Conservation (phyloP, 2,113 vertebrate genomes). For the Struthio camelus region DNA sequence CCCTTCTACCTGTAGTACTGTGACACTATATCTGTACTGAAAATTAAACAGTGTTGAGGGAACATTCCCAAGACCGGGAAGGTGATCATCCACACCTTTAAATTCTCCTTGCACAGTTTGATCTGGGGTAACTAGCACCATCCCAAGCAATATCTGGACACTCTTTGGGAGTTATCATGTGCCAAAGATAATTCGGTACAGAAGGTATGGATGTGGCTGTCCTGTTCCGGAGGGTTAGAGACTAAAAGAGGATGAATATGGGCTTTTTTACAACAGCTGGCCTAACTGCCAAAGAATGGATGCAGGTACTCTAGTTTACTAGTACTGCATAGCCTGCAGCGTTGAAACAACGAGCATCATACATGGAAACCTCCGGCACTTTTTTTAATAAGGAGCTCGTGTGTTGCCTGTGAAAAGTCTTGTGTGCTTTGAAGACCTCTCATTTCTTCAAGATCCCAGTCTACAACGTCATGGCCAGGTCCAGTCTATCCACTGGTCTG, state of each 20-base stretch:
- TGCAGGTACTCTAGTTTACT: background rate
- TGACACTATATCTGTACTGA: background rate
- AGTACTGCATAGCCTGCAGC: background rate
- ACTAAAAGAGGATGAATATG: background rate
- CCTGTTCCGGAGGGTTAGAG: background rate
- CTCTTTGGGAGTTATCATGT: too few relatives aligned
- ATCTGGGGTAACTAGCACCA: background rate
- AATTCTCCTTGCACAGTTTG: background rate
- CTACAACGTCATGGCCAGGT: accelerated
- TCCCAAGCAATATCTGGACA: background rate
- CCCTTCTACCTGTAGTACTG: background rate
- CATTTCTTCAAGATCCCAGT: background rate
- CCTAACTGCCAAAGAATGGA: background rate
- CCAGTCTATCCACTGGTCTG: background rate
- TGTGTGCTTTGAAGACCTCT: background rate
- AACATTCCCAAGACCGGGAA: background rate
- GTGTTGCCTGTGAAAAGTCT: background rate
- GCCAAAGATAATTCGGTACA: background rate
- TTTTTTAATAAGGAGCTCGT: background rate
- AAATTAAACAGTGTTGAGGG: background rate
- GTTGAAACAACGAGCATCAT: background rate
- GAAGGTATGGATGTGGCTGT: background rate
- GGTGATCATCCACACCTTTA: background rate
- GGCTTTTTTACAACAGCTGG: background rate
- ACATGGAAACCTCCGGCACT: background rate